These are phyloP conservation scores for Vesta saturnalis DNA, from an alignment of 2,888 invertebrate genomes.

Conservation along the genomic window DNA sequence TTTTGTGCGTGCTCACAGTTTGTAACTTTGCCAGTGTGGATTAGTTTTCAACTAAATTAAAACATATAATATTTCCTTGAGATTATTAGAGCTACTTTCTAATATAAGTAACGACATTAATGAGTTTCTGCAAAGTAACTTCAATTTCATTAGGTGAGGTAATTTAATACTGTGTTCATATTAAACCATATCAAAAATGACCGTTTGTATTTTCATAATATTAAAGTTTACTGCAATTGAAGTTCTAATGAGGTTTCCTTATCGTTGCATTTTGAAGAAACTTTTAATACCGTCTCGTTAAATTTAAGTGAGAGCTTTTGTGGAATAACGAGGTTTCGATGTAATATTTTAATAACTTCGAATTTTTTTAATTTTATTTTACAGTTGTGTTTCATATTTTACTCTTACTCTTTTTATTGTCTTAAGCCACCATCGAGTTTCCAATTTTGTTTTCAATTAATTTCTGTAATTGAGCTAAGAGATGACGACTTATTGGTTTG, in stretches of 20 bases:
- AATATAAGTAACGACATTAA: not conserved
- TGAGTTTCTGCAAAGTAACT: not conserved
- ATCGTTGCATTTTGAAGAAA: slow-evolving; percentile 29
- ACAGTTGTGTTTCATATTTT: not conserved
- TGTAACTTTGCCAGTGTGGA: slow-evolving; percentile 9
- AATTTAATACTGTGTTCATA: not conserved
- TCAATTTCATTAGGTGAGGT: not conserved
- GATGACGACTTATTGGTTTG: no score
- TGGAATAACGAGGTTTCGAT: slow-evolving; percentile 29
- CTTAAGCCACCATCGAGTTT: not conserved
- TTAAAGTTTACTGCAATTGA: slow-evolving; percentile 17
- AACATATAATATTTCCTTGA: not conserved
- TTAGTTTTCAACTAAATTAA: slow-evolving; percentile 14
- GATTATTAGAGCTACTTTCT: not conserved
- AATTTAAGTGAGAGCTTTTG: slow-evolving; percentile 31
- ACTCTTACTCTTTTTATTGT: not conserved
- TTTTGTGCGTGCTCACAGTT: slow-evolving; percentile 25
- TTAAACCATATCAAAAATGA: not conserved
- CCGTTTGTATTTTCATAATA: slow-evolving; percentile 18
- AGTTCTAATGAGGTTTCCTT: slow-evolving; percentile 31
- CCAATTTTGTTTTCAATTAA: not conserved
- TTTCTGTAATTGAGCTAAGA: not conserved
- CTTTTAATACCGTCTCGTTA: slow-evolving; percentile 33
- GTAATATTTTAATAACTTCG: slow-evolving; percentile 9
- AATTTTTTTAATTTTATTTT: not conserved